These are phyloP conservation scores for Ceratosolen fusciceps DNA, from an alignment of 1,140 invertebrate species.

Conservation along the genomic window DNA sequence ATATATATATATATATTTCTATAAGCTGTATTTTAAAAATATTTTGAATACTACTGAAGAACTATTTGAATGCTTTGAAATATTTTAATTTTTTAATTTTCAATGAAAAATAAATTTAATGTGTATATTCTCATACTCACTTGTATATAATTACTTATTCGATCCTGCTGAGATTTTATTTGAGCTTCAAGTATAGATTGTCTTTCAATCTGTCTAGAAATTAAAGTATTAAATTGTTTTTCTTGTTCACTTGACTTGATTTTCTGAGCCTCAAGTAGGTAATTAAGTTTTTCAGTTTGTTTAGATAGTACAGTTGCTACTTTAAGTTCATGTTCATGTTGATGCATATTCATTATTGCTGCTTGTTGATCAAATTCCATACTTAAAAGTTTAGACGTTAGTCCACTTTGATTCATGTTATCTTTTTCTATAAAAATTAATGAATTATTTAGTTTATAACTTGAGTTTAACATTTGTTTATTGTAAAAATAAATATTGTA, in stretches of 20 bases:
- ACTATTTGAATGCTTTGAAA: neutral
- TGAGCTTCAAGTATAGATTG: conserved; percentile 62
- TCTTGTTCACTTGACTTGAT: conserved; percentile 58
- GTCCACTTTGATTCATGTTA: conserved; percentile 5
- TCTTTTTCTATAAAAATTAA: conserved; percentile 21
- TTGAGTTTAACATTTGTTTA: too few relatives aligned
- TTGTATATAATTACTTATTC: conserved; percentile 63
- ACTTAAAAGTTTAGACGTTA: conserved; percentile 51
- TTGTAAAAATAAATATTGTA: neutral
- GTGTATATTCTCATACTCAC: conserved; percentile 42
- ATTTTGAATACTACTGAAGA: neutral
- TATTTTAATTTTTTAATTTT: conserved; percentile 7
- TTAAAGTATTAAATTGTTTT: conserved; percentile 61
- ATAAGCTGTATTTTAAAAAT: neutral
- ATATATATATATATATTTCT: neutral
- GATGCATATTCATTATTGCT: conserved; percentile 61
- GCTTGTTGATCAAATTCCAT: conserved; percentile 61
- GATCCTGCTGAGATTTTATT: conserved; percentile 64
- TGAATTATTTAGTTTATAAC: too few relatives aligned
- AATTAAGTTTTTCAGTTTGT: conserved; percentile 60
- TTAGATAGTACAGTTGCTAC: conserved; percentile 58
- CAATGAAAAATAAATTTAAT: neutral
- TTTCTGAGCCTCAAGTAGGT: conserved; percentile 57
- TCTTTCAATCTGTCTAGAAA: conserved; percentile 61
- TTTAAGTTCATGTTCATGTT: conserved; percentile 61